Evolutionary conservation across 2,888 invertebrate species (phyloP), one percentile per base, ranked within the genome.

Genomic region (Pseudanteris insignis): DNA sequence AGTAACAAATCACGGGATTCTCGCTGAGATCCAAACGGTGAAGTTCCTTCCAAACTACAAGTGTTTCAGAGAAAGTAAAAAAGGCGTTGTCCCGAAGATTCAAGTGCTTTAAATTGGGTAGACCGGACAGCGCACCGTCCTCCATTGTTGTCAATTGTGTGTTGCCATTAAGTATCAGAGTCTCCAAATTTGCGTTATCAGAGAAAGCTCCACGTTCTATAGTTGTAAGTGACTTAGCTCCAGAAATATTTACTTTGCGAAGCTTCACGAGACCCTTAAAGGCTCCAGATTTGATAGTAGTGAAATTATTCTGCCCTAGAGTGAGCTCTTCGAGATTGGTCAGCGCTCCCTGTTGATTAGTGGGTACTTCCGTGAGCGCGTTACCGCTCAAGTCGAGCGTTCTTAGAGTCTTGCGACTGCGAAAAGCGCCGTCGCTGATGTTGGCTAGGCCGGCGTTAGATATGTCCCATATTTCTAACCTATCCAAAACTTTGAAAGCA

Each of bases 291-390:
- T 87, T 86, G 40, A 94, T 80, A 0, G 84, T 81, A 28, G 85
- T 81, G 71, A 92, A 92, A 64, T 89, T 89, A 74, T 93, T 94
- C 75, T 92, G 92, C 0, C 94, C 94, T 53, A 93, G 85, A 21
- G 86, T 87, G 36, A 94, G 82, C 68, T 92, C 90, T 76, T 94
- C 93, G 54, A 94, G 81, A 33, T 92, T 86, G 3, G 85, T 84
- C 47, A 94, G 81, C 40, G 86, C 84, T 2, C 88, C 86, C 25
- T 93, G 75, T 63, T 92, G 90, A 11, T 84, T 82, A 0, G 92
- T 92, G 2, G 94, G 93, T 33, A 94, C 87, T 41, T 83, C 83
- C 38, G 84, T 83, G 55, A 94, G 81, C 67, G 88, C 86, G 80
- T 93, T 94, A 66, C 90, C 92, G n/a, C 89, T 88, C 12, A 94